phyloP scores from a whole-genome alignment of 1,140 invertebrate species.

The Kradibia gibbosae region DNA sequence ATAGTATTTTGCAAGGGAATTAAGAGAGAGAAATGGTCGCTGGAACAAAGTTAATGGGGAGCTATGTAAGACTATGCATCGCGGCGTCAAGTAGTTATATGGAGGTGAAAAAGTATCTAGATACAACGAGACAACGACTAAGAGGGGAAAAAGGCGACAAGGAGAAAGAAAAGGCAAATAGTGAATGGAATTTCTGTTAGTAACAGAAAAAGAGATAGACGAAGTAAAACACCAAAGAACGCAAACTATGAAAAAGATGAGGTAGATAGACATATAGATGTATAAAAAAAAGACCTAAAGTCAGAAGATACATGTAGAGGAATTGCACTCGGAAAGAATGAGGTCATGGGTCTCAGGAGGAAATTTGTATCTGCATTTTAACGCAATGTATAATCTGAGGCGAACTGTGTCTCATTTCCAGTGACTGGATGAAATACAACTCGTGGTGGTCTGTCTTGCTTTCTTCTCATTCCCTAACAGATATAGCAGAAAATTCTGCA shows the following conservation, averaged over 20 bases:
- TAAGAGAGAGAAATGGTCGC: constrained; percentile 42
- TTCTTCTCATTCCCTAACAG: neutral
- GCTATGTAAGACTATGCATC: constrained; percentile 11
- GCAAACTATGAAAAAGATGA: neutral
- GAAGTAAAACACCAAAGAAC: neutral
- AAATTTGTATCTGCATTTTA: constrained; percentile 49
- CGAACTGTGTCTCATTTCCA: constrained; percentile 42
- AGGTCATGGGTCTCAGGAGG: constrained; percentile 39
- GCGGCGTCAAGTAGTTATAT: constrained; percentile 31
- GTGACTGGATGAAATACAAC: constrained; percentile 48
- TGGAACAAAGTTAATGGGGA: constrained; percentile 45
- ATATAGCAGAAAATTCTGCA: constrained; percentile 19
- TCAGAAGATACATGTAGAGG: neutral
- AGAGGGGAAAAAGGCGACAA: neutral
- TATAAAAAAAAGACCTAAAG: constrained; percentile 13
- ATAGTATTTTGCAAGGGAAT: constrained; percentile 44
- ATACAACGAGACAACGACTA: constrained; percentile 1
- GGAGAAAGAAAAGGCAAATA: neutral
- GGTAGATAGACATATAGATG: constrained; percentile 36
- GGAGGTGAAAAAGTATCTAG: constrained; percentile 34
- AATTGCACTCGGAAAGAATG: constrained; percentile 6
- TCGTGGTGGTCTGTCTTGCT: constrained; percentile 1
- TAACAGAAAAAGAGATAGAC: neutral
- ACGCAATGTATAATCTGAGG: constrained; percentile 48
- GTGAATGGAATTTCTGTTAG: neutral